Base-by-base conservation (phyloP, 2,888 invertebrate species). In the Cordilura impudica region DNA sequence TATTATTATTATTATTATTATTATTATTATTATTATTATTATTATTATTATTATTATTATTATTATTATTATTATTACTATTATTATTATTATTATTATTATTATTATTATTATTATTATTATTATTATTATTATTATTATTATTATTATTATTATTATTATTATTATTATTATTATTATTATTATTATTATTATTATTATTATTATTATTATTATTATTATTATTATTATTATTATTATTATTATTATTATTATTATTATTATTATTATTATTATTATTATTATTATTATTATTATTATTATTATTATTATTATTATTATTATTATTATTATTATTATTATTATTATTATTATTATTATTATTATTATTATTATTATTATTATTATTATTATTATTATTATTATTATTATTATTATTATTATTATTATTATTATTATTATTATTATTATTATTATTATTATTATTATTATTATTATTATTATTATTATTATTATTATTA, bases 211-310 rank as follows among this genome's bases (percentile, higher is more conserved):
- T 19, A 49, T 56, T 35, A 56, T 39, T 56, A 56, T 56, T 56
- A 35, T 56, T 39, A 56, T 56, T 39, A 56, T 56, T 56, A 56
- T 56, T 56, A 56, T 56, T 56, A 56, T 56, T 18, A 56, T 56
- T 39, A 56, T 56, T 56, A 35, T 56, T 56, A 56, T 56, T 56
- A 39, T 56, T 39, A 56, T 56, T 39, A 39, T 56, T 56, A 56
- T 56, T 56, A 56, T 56, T 56, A 18, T 39, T 39, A 56, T 56
- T 18, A 35, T 35, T 56, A 56, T 56, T 56, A 56, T 35, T 56
- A 56, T 56, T 18, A 19, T 35, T 56, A 56, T 35, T 56, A 35
- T 18, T 56, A 56, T 56, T 56, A 56, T 35, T 56, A 56, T 56
- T 56, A 56, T 35, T 56, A 56, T 56, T 29, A 56, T 35, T 56